A percentile compares a stretch with the other conserved stretches of the same genome.
phyloP scores from a whole-genome alignment of 2,888 invertebrate genomes.

The Caenorhabditis angaria region DNA sequence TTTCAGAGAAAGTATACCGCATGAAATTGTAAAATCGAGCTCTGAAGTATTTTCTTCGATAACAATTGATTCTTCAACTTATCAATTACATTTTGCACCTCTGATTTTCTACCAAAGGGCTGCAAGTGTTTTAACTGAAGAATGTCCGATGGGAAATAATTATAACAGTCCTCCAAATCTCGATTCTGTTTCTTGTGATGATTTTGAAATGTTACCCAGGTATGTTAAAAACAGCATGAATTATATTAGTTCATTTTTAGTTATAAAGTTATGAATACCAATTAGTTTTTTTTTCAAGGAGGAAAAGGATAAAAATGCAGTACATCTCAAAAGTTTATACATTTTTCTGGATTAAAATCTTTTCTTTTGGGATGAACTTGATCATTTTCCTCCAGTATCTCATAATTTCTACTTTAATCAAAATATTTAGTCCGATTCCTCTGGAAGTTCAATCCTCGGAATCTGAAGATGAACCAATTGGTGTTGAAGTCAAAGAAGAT shows the following conservation, averaged over 20 bases:
- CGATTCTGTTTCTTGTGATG: slow-evolving; percentile 5
- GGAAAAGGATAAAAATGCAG: too few species aligned
- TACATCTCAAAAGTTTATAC: too few species aligned
- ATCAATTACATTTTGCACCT: slow-evolving; percentile 33
- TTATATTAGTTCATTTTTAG: not conserved
- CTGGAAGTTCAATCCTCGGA: slow-evolving; percentile 52
- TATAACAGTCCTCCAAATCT: slow-evolving; percentile 1
- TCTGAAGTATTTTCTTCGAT: slow-evolving; percentile 23
- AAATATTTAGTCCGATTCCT: slow-evolving; percentile 39
- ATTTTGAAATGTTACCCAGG: slow-evolving; percentile 11
- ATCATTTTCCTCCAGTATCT: too few species aligned
- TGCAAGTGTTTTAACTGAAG: slow-evolving; percentile 13
- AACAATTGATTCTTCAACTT: not conserved
- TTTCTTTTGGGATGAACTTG: too few species aligned
- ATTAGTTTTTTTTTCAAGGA: too few species aligned
- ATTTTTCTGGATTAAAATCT: too few species aligned
- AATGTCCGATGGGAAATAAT: slow-evolving; percentile 21
- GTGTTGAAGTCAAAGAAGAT: slow-evolving; percentile 29
- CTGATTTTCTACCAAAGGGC: slow-evolving; percentile 21
- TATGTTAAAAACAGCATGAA: not conserved
- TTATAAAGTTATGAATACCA: too few species aligned
- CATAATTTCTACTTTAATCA: not conserved
- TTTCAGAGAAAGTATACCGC: slow-evolving; percentile 39
- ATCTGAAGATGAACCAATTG: slow-evolving; percentile 56
- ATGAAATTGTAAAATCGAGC: slow-evolving; percentile 19